phyloP scores from a whole-genome alignment of 35 echinoderm and acorn worm genomes.

The Stichopus chloronotus region DNA sequence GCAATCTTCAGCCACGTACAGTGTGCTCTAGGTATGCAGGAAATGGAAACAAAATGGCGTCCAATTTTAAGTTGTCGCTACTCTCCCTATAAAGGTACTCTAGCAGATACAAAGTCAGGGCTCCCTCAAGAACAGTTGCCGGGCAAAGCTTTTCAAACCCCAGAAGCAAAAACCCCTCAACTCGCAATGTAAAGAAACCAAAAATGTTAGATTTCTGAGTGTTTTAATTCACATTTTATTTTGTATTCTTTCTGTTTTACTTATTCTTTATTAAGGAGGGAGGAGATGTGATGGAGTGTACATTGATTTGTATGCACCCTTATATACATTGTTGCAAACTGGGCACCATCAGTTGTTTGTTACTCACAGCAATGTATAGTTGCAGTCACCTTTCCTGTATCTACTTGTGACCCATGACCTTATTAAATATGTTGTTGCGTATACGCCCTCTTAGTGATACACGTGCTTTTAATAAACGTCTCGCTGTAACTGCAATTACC shows the following conservation, averaged over 20 bases:
- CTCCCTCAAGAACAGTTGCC: background rate
- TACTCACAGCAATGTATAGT: no score
- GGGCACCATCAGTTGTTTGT: background rate
- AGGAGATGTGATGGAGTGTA: conserved; percentile 16
- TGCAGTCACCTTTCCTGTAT: no score
- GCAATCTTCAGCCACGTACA: no score
- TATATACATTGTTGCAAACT: background rate
- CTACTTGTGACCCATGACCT: no score
- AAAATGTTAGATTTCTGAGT: background rate
- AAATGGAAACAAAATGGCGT: no score
- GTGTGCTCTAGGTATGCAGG: no score
- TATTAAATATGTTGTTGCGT: no score
- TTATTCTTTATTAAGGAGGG: background rate
- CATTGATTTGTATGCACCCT: background rate
- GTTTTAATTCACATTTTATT: background rate
- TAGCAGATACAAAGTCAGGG: background rate
- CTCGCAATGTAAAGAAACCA: background rate
- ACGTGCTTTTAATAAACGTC: no score
- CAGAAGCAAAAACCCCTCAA: background rate
- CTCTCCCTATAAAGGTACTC: no score
- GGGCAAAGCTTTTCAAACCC: background rate
- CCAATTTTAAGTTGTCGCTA: no score
- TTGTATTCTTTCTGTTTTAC: background rate
- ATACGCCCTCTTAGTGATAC: no score
- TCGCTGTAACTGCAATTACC: no score